Base-by-base conservation (phyloP, 2,888 invertebrate species). In the Pristionchus mayeri region DNA sequence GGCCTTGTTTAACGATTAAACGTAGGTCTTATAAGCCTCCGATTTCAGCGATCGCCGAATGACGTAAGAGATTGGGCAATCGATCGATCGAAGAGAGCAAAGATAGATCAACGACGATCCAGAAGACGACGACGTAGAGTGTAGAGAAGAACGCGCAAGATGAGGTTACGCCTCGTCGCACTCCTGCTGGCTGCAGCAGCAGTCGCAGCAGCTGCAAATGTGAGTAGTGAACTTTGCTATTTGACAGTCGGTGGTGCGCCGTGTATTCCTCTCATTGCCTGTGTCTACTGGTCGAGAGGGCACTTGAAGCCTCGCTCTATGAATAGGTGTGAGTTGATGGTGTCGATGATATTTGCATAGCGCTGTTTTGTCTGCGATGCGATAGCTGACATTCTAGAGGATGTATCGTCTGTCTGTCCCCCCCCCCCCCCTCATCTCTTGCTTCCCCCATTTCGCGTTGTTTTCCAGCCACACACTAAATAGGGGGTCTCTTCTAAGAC, bases 151-250 rank as follows among this genome's bases (percentile, higher is more conserved):
- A 44, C 4, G 4, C 3, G 54, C 16, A n/a, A 71, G 24, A 71
- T 71, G 71, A 71, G 71, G 71, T 71, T 71, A n/a, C 71, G 71
- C n/a, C 71, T 71, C 71, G 71, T 27, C 37, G 6, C 67, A 40
- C 40, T 44, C 24, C 40, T 71, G 37, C 44, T 71, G 71, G 24
- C 40, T n/a, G 21, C 11, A 9, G 71, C 71, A 44, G 40, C 71
- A 40, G 40, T n/a, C 24, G 71, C 24, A 34, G 71, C 44, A 3
- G n/a, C 71, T n/a, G 16, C 67, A n/a, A 24, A 40, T 21, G 71
- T 71, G n/a, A 44, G 71, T 71, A 44, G 44, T 44, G 44, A 6
- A 44, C 44, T 6, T 44, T 57, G 2, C n/a, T 3, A 11, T 57
- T 57, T 21, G 24, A 57, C 3, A 57, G 11, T 11, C 21, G 3